Base-by-base conservation (phyloP, 1,140 invertebrate species). In the Aphaenogaster floridana region DNA sequence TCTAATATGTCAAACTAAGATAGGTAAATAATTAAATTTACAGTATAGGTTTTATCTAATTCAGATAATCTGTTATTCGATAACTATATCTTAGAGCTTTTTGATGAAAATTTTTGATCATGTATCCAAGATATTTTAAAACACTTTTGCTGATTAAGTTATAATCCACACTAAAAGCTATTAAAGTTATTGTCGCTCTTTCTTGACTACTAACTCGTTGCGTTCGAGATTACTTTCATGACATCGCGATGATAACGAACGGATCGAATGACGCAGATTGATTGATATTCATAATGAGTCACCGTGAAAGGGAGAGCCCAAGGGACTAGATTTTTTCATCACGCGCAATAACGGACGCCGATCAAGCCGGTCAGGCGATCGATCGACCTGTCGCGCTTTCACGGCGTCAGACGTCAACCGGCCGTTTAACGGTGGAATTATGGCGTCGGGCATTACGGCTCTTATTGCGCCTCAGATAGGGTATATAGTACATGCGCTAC, bases 251-350 rank as follows among this genome's bases (percentile, higher is more conserved):
- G 17, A 34, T 63, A 74, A 74, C 79, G 79, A 83, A 48, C 54
- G 80, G 80, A 57, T 52, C 57, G 57, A 74, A 84, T 50, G 80
- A 76, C 80, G 28, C 80, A 71, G 54, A 61, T 84, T 84, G 80
- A 84, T 84, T 84, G 80, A 84, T 84, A 84, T 84, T 84, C 80
- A 84, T 84, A 84, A 84, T 84, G 69, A 84, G 80, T 50, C 69
- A 39, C 69, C 42, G 69, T 84, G 80, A 84, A 84, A 84, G 54
- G 54, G 34, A 39, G 69, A 74, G 42, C 69, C 13, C 80, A 76
- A 84, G 80, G 80, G 80, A 74, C 13, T 13, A 17, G 80, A 84
- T 84, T 84, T 84, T 84, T 81, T 81, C 50, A 84, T 84, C 54
- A 59, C 39, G 69, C 39, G 57, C 80, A 84, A 84, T 84, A 84